These are phyloP conservation scores for Ctenomys sociabilis DNA, from an alignment of 2,113 vertebrate genomes.

Conservation along the genomic window DNA sequence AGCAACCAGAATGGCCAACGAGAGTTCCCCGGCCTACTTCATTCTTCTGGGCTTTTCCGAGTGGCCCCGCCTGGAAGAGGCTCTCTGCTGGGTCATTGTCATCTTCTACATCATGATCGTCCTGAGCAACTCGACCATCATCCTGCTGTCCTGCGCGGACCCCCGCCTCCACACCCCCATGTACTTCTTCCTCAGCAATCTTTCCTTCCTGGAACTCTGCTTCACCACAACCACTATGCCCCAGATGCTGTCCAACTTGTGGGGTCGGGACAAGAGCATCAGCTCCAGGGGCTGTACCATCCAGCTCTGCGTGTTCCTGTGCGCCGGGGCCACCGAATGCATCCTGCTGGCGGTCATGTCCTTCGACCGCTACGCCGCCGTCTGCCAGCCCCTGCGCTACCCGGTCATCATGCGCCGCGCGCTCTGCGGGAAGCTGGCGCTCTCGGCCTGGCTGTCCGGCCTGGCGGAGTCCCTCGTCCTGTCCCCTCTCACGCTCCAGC, in stretches of 20 bases:
- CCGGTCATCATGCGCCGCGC: not conserved
- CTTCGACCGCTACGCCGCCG: not conserved
- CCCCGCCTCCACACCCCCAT: not conserved
- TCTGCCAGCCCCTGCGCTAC: not conserved
- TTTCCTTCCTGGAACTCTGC: slow-evolving; percentile 14
- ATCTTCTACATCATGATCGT: slow-evolving; percentile 28
- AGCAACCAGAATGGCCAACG: not conserved
- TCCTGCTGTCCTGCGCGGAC: not conserved
- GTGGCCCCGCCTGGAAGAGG: not conserved
- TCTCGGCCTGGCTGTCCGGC: not conserved
- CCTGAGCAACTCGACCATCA: slow-evolving; percentile 13
- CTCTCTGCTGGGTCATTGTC: slow-evolving; percentile 36
- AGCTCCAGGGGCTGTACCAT: not conserved
- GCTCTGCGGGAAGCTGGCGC: slow-evolving; percentile 26
- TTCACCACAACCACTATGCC: not conserved
- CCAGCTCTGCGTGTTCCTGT: not conserved
- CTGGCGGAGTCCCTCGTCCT: not conserved
- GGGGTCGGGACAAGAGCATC: slow-evolving; percentile 12
- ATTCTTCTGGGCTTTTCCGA: slow-evolving; percentile 22
- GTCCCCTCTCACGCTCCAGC: not conserved
- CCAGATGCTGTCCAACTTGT: not conserved
- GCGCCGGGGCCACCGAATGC: not conserved
- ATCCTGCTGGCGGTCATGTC: not conserved
- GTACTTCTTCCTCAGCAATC: not conserved
- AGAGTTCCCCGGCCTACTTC: not conserved